These are phyloP conservation scores for Drosophila athabasca DNA, from an alignment of 1,140 invertebrate species.

Conservation along the genomic window DNA sequence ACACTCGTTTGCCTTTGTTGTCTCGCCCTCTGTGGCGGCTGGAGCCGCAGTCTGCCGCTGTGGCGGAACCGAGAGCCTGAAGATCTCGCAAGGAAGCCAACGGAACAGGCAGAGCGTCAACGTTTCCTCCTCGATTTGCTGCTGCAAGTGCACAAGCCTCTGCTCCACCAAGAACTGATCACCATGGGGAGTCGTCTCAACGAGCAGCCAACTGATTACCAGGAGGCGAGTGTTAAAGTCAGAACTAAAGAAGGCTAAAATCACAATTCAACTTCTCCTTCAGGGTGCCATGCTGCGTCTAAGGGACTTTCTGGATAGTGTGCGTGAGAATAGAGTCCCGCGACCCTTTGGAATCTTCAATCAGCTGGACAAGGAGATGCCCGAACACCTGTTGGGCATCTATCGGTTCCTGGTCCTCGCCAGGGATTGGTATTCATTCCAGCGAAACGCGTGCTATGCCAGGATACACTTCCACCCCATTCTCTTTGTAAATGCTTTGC, in stretches of 20 bases:
- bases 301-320: constrained; percentile 45
- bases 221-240: constrained; percentile 19
- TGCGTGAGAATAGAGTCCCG: constrained; percentile 84
- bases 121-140: constrained; percentile 63
- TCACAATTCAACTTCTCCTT: not conserved
- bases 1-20: constrained; percentile 19
- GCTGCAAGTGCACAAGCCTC: constrained; percentile 72
- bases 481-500: constrained; percentile 86
- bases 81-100: not conserved
- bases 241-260: not conserved
- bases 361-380: constrained; percentile 85
- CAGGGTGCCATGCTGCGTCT: constrained; percentile 46
- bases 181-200: constrained; percentile 82
- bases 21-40: constrained; percentile 1
- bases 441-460: constrained; percentile 86
- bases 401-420: constrained; percentile 88
- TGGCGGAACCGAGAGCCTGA: not conserved
- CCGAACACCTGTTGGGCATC: constrained; percentile 86
- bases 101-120: constrained; percentile 39
- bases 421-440: constrained; percentile 86
- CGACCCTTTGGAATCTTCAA: constrained; percentile 47
- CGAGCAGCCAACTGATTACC: constrained; percentile 42
- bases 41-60: constrained; percentile 18
- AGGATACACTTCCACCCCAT: constrained; percentile 86
- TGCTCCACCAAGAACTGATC: constrained; percentile 52